phyloP scores from a whole-genome alignment of 1,140 invertebrate genomes.

The Ceratina calcarata region DNA sequence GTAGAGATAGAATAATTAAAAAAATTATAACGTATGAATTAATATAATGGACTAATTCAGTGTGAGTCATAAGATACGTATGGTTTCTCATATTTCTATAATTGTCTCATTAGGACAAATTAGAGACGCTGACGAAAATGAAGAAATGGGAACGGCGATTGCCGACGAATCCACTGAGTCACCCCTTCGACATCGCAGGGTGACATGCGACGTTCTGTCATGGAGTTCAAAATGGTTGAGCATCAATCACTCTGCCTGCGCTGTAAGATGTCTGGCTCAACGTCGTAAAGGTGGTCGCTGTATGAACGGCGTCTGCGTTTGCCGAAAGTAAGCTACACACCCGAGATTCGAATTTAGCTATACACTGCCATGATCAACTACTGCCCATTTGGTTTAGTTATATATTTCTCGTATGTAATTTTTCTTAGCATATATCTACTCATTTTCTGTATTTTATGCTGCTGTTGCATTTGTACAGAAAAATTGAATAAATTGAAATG shows the following conservation, averaged over 20 bases:
- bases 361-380: no score
- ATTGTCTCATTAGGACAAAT: not conserved
- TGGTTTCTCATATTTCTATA: not conserved
- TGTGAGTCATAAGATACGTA: no score
- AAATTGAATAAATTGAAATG: no score
- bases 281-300: constrained; percentile 65
- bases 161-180: not conserved
- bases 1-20: no score
- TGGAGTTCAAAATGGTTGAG: constrained; percentile 51
- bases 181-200: constrained; percentile 19
- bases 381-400: no score
- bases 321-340: constrained; percentile 7
- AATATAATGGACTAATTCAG: no score
- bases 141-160: not conserved
- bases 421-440: no score
- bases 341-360: no score
- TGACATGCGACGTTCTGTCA: constrained; percentile 67
- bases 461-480: no score
- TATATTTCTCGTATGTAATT: no score
- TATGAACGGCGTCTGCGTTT: constrained; percentile 61
- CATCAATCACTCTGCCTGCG: constrained; percentile 65
- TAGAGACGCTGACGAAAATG: not conserved
- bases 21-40: no score
- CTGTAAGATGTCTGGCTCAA: constrained; percentile 59
- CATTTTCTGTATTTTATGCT: no score